These are phyloP conservation scores for Python bivittatus DNA, from an alignment of 2,113 vertebrate species.

Conservation along the genomic window DNA sequence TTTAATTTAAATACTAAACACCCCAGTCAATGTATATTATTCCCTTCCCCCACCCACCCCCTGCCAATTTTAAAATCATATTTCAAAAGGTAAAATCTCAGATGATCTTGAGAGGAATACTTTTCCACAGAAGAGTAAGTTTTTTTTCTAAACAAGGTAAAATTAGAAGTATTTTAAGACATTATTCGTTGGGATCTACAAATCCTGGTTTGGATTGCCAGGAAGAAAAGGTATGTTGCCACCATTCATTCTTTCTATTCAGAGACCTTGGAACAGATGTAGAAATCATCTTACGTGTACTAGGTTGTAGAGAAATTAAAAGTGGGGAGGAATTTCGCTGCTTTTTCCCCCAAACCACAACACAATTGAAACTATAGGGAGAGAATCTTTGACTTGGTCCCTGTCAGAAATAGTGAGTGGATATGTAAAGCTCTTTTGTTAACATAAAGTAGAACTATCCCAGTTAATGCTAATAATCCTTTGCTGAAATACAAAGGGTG, in stretches of 20 bases:
- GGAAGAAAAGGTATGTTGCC: neutral
- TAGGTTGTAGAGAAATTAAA: neutral
- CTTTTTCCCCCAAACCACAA: neutral
- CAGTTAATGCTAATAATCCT: neutral
- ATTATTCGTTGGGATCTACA: neutral
- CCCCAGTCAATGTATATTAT: neutral
- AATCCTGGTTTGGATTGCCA: neutral
- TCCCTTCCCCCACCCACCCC: neutral
- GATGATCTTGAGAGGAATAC: slow-evolving; percentile 27
- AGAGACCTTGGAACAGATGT: neutral
- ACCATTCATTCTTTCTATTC: neutral
- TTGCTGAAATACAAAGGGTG: slow-evolving; percentile 16
- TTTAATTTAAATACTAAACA: slow-evolving; percentile 32
- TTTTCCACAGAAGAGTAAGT: slow-evolving; percentile 28
- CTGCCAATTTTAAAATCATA: neutral
- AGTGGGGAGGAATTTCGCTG: too few species aligned
- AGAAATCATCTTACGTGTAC: neutral
- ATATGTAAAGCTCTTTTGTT: neutral
- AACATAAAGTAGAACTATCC: neutral
- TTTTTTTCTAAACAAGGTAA: neutral
- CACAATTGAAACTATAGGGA: neutral
- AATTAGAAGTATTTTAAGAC: neutral
- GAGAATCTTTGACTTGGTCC: neutral
- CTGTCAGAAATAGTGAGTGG: neutral
- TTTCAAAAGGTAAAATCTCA: slow-evolving; percentile 24